Percentiles rank a stretch among this genome's conserved stretches.
phyloP scores from a whole-genome alignment of 2,797 vertebrate genomes.

The Pseudopleuronectes americanus region DNA sequence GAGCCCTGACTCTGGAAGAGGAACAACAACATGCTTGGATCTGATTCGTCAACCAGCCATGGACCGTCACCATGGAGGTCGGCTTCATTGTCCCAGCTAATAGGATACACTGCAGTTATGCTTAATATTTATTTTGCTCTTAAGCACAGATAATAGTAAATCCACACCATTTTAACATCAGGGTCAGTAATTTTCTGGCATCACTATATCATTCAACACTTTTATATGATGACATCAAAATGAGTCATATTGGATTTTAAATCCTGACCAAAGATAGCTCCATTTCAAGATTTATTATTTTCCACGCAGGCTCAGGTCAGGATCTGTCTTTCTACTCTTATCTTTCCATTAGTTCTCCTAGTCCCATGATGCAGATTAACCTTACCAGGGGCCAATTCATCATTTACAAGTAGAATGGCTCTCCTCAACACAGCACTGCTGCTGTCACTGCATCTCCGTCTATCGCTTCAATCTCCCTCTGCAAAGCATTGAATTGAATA shows the following conservation, averaged over 20 bases:
- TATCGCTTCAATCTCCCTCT: background rate
- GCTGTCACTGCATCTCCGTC: background rate
- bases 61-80: background rate
- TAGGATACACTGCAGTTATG: no score
- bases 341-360: slow-evolving; percentile 42
- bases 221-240: background rate
- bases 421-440: slow-evolving; percentile 7
- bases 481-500: background rate
- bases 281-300: background rate
- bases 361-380: slow-evolving; percentile 35
- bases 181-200: background rate
- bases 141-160: no score
- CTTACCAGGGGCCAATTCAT: slow-evolving; percentile 17
- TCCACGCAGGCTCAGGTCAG: background rate
- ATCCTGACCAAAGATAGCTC: background rate
- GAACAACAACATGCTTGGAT: background rate
- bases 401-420: slow-evolving; percentile 4
- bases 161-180: no score
- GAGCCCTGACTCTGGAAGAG: background rate
- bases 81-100: background rate
- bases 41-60: background rate
- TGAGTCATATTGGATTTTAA: background rate
- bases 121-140: no score
- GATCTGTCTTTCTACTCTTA: slow-evolving; percentile 14
- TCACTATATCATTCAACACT: background rate